phyloP scores from a whole-genome alignment of 2,888 invertebrate species.

The Perithous albicinctus region DNA sequence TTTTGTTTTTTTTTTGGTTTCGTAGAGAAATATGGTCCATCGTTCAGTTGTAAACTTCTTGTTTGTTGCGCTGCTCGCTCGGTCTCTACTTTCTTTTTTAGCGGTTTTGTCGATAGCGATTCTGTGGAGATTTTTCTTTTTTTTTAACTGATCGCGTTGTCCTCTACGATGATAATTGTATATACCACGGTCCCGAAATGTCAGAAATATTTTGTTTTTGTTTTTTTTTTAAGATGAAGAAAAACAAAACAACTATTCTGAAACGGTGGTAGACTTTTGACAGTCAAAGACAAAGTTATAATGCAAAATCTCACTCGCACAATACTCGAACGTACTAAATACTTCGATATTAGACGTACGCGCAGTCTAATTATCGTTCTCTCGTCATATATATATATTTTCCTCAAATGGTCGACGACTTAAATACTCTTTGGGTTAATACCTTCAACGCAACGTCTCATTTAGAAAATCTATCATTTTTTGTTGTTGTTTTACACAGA shows the following conservation, averaged over 20 bases:
- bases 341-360: slow-evolving; percentile 36
- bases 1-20: slow-evolving; percentile 46
- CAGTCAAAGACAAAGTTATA: slow-evolving; percentile 43
- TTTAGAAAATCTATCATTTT: slow-evolving; percentile 39
- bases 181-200: slow-evolving; percentile 13
- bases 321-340: slow-evolving; percentile 35
- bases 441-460: slow-evolving; percentile 19
- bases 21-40: slow-evolving; percentile 76
- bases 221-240: too few species aligned
- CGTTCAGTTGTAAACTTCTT: slow-evolving; percentile 74
- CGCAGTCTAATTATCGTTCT: slow-evolving; percentile 10
- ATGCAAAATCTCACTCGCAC: slow-evolving; percentile 50
- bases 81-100: slow-evolving; percentile 45
- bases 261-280: slow-evolving; percentile 49
- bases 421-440: slow-evolving; percentile 54
- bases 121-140: slow-evolving; percentile 6
- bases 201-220: slow-evolving; percentile 19
- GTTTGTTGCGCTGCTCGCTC: slow-evolving; percentile 53
- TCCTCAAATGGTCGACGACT: slow-evolving; percentile 46
- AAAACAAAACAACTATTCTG: slow-evolving; percentile 32
- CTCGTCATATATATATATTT: slow-evolving; percentile 39
- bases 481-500: slow-evolving; percentile 17
- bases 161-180: slow-evolving; percentile 26
- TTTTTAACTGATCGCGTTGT: slow-evolving; percentile 41
- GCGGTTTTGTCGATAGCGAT: too few species aligned